Evolutionary conservation across 2,113 vertebrate genomes (phyloP).

Genomic region (Atractosteus spatula): DNA sequence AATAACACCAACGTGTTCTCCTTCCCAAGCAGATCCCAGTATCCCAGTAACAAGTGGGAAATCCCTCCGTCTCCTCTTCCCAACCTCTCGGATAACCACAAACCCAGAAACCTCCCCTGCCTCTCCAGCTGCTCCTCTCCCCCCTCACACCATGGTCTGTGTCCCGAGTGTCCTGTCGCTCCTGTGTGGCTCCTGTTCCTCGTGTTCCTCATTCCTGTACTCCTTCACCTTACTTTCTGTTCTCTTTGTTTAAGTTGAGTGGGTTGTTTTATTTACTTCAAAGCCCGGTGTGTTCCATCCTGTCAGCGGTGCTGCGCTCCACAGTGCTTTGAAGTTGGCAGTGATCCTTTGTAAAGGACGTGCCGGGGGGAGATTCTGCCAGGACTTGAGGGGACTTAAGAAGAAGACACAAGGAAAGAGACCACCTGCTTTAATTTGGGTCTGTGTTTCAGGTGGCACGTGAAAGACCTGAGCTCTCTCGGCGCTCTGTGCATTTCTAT

Average conservation of each 20-base stretch:
- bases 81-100: constrained; percentile 48
- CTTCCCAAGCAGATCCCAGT: constrained; percentile 21
- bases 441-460: constrained; percentile 6
- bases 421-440: constrained; percentile 30
- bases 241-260: constrained; percentile 12
- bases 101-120: constrained; percentile 51
- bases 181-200: constrained; percentile 31
- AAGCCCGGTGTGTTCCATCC: constrained; percentile 35
- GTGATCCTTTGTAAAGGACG: constrained; percentile 52
- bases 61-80: constrained; percentile 2
- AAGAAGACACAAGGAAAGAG: constrained; percentile 62
- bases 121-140: constrained; percentile 43
- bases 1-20: constrained; percentile 24
- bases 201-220: constrained; percentile 34
- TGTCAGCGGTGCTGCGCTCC: constrained; percentile 40
- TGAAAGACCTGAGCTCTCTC: constrained; percentile 17
- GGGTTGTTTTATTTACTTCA: constrained; percentile 57
- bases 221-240: constrained; percentile 25
- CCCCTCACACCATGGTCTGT: constrained; percentile 6
- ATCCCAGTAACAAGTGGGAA: constrained; percentile 13
- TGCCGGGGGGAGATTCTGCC: constrained; percentile 25
- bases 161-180: constrained; percentile 30
- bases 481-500: constrained; percentile 10
- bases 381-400: constrained; percentile 39
- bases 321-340: constrained; percentile 53